Base-by-base conservation (phyloP, 92 coral and sea anemone genomes). In the Muricea muricata region DNA sequence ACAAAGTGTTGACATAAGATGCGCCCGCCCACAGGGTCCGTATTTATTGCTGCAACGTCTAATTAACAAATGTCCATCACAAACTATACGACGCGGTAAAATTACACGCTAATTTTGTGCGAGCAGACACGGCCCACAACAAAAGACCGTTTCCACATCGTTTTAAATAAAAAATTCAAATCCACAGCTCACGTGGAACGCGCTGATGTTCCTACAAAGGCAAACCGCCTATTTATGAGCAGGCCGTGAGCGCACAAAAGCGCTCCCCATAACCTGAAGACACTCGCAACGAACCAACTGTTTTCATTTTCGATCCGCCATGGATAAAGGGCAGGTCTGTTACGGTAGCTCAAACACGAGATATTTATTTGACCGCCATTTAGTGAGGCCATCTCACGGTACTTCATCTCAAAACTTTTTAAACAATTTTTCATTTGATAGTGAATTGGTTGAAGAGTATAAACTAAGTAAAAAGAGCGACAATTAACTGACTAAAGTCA, bases 71-170 rank as follows among this genome's bases (percentile, higher is more conserved):
- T 91, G 98, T 85, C 98, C 87, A 91, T 97, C 99, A 97, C 69
- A 35, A 31, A 58, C 20, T 54, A 26, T 17, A 35, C 54, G 65
- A 57, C 70, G 83, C 83, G 71, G 83, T 97, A 91, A 97, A 97
- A 97, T 97, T 94, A 97, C 99, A 94, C 97, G 98, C 93, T 97
- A 97, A 97, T 97, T 94, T 97, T 92, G 97, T 88, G 89, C 92
- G 91, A 90, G 97, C 93, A 94, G 99, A 94, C 94, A 56, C 94
- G 99, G 92, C 97, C 87, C 97, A 87, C 94, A 94, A 97, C 99
- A 97, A 94, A 96, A 97, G 97, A 93, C 92, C 97, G 92, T 93
- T 18, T 52, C 20, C 60, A 20, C 60, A 52, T 91, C 88, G 91
- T 84, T 63, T 63, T 63, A 37, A 63, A 63, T 63, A 15, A 63